These are phyloP conservation scores for Phenganax stokvisi DNA, from an alignment of 92 coral and sea anemone genomes.

Conservation along the genomic window DNA sequence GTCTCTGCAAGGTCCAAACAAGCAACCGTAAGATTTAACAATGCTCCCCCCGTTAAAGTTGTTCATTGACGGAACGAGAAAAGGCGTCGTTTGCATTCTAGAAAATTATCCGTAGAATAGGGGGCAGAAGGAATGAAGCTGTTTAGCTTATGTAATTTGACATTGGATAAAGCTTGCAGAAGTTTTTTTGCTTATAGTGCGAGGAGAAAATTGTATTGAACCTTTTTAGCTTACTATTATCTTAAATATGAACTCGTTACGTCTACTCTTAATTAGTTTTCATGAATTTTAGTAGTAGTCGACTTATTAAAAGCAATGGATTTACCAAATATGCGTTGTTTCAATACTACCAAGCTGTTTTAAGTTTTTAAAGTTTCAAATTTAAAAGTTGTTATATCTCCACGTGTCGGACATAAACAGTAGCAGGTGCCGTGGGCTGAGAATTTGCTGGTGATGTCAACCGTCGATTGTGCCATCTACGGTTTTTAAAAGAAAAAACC, in stretches of 20 bases:
- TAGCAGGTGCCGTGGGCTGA: not conserved
- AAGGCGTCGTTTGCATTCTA: not conserved
- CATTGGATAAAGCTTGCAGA: too few relatives aligned
- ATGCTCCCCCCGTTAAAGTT: constrained; percentile 90
- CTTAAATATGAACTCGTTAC: not conserved
- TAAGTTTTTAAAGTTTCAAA: not conserved
- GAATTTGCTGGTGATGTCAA: not conserved
- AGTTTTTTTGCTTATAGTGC: too few relatives aligned
- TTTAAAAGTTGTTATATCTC: not conserved
- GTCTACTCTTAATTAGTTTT: not conserved
- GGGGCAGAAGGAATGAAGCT: not conserved
- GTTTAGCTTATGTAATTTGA: too few relatives aligned
- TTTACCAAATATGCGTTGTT: not conserved
- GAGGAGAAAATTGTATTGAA: too few relatives aligned
- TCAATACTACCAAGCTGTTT: not conserved
- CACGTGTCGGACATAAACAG: not conserved
- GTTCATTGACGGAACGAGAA: constrained; percentile 54
- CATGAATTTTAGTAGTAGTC: too few relatives aligned
- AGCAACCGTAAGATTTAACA: constrained; percentile 67
- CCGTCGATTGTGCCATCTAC: not conserved
- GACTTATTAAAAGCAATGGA: not conserved
- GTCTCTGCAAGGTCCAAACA: constrained; percentile 55
- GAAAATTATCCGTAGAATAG: not conserved
- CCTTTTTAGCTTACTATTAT: not conserved
- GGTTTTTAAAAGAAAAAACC: not conserved